Evolutionary conservation across 1,140 invertebrate species (phyloP), one percentile per base, ranked within the genome.

Genomic region (Anastatus disparis): DNA sequence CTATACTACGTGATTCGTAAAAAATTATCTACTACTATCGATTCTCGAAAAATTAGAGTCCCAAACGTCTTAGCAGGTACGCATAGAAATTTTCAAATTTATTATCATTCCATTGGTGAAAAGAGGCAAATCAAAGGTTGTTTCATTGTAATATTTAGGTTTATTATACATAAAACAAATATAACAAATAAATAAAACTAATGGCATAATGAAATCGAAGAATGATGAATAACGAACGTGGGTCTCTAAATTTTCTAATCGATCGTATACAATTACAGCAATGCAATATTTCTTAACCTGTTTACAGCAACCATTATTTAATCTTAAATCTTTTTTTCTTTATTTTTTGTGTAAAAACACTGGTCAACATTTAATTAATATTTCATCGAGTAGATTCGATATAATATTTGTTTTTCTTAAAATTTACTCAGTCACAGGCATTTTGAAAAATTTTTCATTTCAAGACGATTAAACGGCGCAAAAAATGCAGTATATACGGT

Each of bases 291-390:
- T 62, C 8, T 38, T 52, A 64, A 53, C 13, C 13, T 3, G 9
- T n/a, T 42, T 42, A 55, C 13, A 65, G n/a, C 22, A 26, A 42
- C 27, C 17, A 55, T 62, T 48, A 20, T 53, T n/a, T 46, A 52
- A 64, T 64, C 6, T 65, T 52, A 40, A 66, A 66, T 56, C 7
- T 56, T 55, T 42, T n/a, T n/a, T n/a, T n/a, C n/a, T n/a, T n/a
- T n/a, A n/a, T n/a, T n/a, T n/a, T n/a, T 44, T 10, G 35, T 55
- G 22, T 50, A 65, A 65, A 38, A 53, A 55, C 62, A 53, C 48
- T 65, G 50, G 31, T 65, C 48, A 66, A 66, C 38, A 66, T 66
- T 67, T 20, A 58, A 66, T 56, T 56, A 44, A 44, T 44, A 15
- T 20, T 48, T n/a, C 27, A 26, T 12, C 10, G 3, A 44, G 12